A percentile compares a stretch with the other conserved stretches of the same genome.
phyloP scores from a whole-genome alignment of 2,797 vertebrate genomes.

The Phaenicophaeus curvirostris region DNA sequence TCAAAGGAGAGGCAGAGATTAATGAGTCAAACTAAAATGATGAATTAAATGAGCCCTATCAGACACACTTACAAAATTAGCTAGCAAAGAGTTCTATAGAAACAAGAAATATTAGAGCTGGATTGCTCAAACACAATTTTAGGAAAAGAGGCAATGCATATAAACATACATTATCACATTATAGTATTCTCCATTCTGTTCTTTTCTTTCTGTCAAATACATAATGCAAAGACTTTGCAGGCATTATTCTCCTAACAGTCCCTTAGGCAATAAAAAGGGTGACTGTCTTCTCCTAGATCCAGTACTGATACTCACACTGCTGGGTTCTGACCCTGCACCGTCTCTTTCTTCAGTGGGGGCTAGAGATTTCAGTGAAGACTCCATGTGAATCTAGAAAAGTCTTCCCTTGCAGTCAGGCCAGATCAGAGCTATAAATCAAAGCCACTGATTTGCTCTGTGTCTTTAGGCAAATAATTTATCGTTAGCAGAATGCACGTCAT shows the following conservation, averaged over 20 bases:
- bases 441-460: slow-evolving; percentile 22
- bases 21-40: slow-evolving; percentile 75
- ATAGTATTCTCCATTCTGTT: slow-evolving; percentile 3
- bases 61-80: slow-evolving; percentile 67
- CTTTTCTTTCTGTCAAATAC: slow-evolving; percentile 14
- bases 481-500: slow-evolving; percentile 12
- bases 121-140: slow-evolving; percentile 64
- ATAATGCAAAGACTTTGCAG: not conserved
- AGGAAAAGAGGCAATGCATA: slow-evolving; percentile 32
- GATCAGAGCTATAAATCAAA: slow-evolving; percentile 53
- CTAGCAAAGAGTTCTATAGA: slow-evolving; percentile 42
- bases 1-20: slow-evolving; percentile 73
- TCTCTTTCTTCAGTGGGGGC: not conserved
- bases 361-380: not conserved
- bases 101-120: slow-evolving; percentile 62
- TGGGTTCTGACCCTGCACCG: not conserved
- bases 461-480: slow-evolving; percentile 60
- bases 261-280: not conserved
- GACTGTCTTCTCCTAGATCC: not conserved
- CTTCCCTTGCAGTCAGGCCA: not conserved
- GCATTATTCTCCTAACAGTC: not conserved
- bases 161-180: slow-evolving; percentile 46
- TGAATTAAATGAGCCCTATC: slow-evolving; percentile 69
- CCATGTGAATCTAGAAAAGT: not conserved
- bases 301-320: not conserved